A percentile compares a stretch with the other conserved stretches of the same genome.
These are phyloP conservation scores for Bombylius major DNA, from an alignment of 2,888 invertebrate genomes.

Conservation along the genomic window DNA sequence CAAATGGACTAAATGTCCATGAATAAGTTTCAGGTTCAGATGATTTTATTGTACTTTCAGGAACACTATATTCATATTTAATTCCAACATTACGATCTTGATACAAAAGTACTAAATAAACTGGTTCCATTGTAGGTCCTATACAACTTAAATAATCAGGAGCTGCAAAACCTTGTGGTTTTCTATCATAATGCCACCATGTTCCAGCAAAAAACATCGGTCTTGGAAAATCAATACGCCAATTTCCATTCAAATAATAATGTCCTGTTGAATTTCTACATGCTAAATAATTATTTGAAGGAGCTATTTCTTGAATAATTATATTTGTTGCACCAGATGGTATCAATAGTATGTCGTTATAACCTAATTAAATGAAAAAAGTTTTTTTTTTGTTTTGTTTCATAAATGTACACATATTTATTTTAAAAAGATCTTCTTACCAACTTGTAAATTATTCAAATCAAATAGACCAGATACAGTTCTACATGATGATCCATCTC, in stretches of 20 bases:
- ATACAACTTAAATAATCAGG: conserved; percentile 72
- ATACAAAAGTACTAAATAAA: conserved; percentile 71
- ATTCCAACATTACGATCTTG: conserved; percentile 77
- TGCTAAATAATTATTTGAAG: conserved; percentile 85
- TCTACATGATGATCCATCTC: conserved; percentile 77
- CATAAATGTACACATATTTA: not conserved
- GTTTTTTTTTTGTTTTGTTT: not conserved
- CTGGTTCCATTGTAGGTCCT: conserved; percentile 83
- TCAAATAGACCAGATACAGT: conserved; percentile 61
- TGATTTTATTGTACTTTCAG: conserved; percentile 51
- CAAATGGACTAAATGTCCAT: conserved; percentile 61
- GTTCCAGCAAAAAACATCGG: conserved; percentile 68
- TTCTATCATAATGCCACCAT: conserved; percentile 78
- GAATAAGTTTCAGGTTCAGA: conserved; percentile 61
- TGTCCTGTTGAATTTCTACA: conserved; percentile 68
- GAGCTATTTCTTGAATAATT: conserved; percentile 57
- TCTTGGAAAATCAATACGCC: conserved; percentile 83
- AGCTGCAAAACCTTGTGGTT: conserved; percentile 65
- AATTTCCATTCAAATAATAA: conserved; percentile 89
- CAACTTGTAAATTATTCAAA: conserved; percentile 57
- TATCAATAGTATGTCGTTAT: conserved; percentile 81
- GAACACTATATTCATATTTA: conserved; percentile 81
- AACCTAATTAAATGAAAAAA: conserved; percentile 45
- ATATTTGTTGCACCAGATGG: conserved; percentile 91
- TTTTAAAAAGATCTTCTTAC: conserved; percentile 35